Conservation (phyloP, 2,888 invertebrate genomes). For the Dolomedes plantarius region DNA sequence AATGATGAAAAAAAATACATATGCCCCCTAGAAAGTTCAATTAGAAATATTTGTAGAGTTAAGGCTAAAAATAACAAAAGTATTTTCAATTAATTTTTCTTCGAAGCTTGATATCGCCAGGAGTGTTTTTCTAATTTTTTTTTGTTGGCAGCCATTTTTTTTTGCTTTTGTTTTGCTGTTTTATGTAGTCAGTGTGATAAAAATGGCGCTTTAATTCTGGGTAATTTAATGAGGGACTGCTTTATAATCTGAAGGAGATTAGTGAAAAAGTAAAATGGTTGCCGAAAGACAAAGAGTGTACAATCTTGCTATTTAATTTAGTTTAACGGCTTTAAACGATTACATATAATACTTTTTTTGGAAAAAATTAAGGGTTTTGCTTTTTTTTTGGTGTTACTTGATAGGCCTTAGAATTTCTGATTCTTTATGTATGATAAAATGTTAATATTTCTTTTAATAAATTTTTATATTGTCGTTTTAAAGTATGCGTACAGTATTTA, state of each 20-base stretch:
- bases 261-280: not conserved
- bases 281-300: not conserved
- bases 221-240: not conserved
- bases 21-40: conserved; percentile 21
- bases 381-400: too few species aligned
- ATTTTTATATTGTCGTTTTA: too few species aligned
- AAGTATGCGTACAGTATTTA: too few species aligned
- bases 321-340: not conserved
- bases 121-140: not conserved
- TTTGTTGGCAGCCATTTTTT: not conserved
- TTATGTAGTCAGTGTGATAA: conserved; percentile 1
- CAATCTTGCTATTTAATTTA: not conserved
- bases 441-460: too few species aligned
- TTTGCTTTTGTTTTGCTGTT: not conserved
- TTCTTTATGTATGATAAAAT: too few species aligned
- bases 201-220: not conserved
- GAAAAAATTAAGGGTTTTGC: not conserved
- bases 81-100: conserved; percentile 65
- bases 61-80: conserved; percentile 48
- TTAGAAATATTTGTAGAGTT: conserved; percentile 47
- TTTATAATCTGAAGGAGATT: not conserved
- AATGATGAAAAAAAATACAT: conserved; percentile 35
- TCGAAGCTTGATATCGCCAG: not conserved
- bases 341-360: not conserved
- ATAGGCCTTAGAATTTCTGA: too few species aligned